These are phyloP conservation scores for Gambusia holbrooki DNA, from an alignment of 2,113 vertebrate genomes.

Conservation along the genomic window DNA sequence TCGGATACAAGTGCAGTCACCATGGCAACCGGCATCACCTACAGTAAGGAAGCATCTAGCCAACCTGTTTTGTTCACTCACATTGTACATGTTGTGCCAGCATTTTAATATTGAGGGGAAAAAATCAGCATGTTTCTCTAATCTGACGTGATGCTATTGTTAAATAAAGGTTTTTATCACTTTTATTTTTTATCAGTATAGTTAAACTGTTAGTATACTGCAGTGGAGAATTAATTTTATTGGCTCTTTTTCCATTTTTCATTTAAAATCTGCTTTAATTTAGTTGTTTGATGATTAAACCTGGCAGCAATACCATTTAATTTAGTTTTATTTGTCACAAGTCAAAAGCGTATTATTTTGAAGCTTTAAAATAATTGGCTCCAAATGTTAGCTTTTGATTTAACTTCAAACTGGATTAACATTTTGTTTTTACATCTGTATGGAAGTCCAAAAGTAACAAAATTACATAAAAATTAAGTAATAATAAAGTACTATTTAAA, in stretches of 20 bases:
- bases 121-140: background rate
- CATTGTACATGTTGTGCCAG: constrained; percentile 6
- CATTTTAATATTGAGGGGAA: background rate
- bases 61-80: constrained; percentile 13
- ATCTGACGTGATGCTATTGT: background rate
- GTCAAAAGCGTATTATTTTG: background rate
- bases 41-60: constrained; percentile 43
- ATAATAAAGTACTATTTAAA: no score
- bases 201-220: background rate
- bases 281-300: background rate
- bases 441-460: background rate
- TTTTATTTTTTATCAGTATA: background rate
- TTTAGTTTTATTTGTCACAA: background rate
- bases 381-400: background rate
- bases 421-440: background rate
- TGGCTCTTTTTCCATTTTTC: background rate
- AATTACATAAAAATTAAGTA: background rate
- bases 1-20: constrained; percentile 53
- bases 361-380: background rate
- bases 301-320: background rate
- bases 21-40: constrained; percentile 70
- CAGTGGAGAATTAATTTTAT: background rate
- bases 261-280: background rate
- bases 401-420: background rate
- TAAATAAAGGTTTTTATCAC: background rate